Evolutionary conservation across 2,113 vertebrate species (phyloP), one percentile per base, ranked within the genome.

Genomic region (Coturnix japonica): DNA sequence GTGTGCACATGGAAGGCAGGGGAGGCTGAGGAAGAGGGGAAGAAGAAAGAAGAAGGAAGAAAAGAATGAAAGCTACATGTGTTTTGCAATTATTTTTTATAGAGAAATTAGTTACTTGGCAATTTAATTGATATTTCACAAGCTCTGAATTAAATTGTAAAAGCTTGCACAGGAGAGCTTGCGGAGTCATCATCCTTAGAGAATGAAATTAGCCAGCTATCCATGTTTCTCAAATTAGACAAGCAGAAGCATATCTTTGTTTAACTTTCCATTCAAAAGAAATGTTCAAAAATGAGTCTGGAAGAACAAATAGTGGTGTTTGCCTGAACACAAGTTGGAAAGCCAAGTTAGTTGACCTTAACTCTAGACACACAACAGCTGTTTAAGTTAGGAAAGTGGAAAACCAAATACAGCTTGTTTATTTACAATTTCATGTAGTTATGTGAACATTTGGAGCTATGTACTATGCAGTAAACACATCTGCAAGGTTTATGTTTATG

Each of bases 261-360:
- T 87, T 80, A 70, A 82, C 18, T 73, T 66, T 67, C 35, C 37
- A 71, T 67, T 60, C 51, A 60, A 75, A 94, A 86, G 5, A 71
- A 85, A 85, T 54, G 8, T 67, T 56, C 61, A 86, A 74, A 81
- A 87, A 86, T 28, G 22, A 56, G 37, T 53, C 22, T 39, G 65
- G 39, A 90, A 64, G 73, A 88, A 44, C 7, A 88, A 91, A 71
- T 60, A 77, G 19, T 75, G 53, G 22, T 87, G 39, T 85, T 94
- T 87, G 60, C 43, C 53, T 56, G 39, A 74, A 71, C 28, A 81
- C 9, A 85, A 26, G 16, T 41, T 67, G 72, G 69, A 75, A 93
- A 78, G 59, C 4, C 17, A 85, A 71, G 7, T 10, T 64, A 25
- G 5, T 10, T 94, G 64, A 94, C 47, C 65, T 83, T 83, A 87